A percentile compares a stretch with the other conserved stretches of the same genome.
These are phyloP conservation scores for Cenopis cana DNA, from an alignment of 2,888 invertebrate species.

Conservation along the genomic window DNA sequence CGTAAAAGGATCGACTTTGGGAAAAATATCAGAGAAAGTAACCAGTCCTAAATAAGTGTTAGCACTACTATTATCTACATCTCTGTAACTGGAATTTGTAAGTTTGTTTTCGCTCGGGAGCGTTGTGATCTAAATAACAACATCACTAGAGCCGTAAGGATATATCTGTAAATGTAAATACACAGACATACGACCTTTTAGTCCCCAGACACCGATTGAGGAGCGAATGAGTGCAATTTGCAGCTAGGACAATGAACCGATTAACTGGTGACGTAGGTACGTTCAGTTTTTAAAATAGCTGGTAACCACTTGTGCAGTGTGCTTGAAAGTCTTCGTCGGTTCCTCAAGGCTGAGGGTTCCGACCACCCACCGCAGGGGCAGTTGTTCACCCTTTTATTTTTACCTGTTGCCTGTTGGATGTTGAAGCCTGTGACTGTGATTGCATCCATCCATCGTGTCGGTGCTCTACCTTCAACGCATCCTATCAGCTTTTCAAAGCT, in stretches of 20 bases:
- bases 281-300: background rate
- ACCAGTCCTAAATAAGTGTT: too few relatives aligned
- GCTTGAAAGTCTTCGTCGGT: too few relatives aligned
- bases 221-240: constrained; percentile 34
- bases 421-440: too few relatives aligned
- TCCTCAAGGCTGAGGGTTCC: too few relatives aligned
- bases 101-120: constrained; percentile 27
- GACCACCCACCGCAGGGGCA: too few relatives aligned
- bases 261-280: constrained; percentile 14
- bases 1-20: background rate
- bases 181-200: background rate
- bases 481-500: too few relatives aligned
- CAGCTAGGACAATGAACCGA: constrained; percentile 37
- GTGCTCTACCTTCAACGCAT: too few relatives aligned
- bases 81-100: constrained; percentile 12
- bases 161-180: background rate
- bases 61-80: too few relatives aligned
- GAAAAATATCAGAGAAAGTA: background rate
- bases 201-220: background rate
- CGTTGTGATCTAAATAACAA: constrained; percentile 26
- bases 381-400: too few relatives aligned
- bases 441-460: too few relatives aligned
- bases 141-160: background rate
- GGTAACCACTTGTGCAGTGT: background rate
- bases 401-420: too few relatives aligned